These are phyloP conservation scores for Tenualosa thibaudeaui DNA, from an alignment of 2,797 vertebrate genomes.

Conservation along the genomic window DNA sequence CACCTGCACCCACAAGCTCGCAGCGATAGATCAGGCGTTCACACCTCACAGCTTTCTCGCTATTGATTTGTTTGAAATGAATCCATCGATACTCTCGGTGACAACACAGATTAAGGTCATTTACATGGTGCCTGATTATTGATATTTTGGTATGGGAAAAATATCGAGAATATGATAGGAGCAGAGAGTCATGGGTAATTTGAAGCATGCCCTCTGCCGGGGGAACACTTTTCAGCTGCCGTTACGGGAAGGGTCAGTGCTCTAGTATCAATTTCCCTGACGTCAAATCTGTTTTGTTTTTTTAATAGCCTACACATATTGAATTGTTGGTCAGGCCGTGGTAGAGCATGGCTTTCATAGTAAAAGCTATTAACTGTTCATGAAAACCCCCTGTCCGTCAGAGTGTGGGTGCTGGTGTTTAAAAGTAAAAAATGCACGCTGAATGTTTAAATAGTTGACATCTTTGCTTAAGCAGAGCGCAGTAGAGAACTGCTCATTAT, in stretches of 20 bases:
- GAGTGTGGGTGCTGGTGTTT: not conserved
- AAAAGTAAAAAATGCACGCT: not conserved
- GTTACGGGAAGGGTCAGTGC: not conserved
- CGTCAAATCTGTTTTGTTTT: constrained; percentile 14
- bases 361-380: not conserved
- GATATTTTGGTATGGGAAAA: constrained; percentile 4
- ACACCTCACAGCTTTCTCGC: not conserved
- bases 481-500: constrained; percentile 5
- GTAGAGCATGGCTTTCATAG: not conserved
- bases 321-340: constrained; percentile 24
- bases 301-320: constrained; percentile 39
- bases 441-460: constrained; percentile 12
- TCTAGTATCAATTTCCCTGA: not conserved
- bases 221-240: not conserved
- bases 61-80: constrained; percentile 13
- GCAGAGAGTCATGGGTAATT: constrained; percentile 4
- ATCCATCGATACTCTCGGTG: constrained; percentile 5
- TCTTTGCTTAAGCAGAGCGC: not conserved
- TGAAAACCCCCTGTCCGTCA: not conserved
- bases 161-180: not conserved
- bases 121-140: not conserved
- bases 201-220: not conserved
- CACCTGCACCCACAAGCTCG: not conserved
- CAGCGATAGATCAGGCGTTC: not conserved
- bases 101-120: not conserved